Evolutionary conservation across 1,140 invertebrate genomes (phyloP).

Genomic region (Rhysida immarginata): DNA sequence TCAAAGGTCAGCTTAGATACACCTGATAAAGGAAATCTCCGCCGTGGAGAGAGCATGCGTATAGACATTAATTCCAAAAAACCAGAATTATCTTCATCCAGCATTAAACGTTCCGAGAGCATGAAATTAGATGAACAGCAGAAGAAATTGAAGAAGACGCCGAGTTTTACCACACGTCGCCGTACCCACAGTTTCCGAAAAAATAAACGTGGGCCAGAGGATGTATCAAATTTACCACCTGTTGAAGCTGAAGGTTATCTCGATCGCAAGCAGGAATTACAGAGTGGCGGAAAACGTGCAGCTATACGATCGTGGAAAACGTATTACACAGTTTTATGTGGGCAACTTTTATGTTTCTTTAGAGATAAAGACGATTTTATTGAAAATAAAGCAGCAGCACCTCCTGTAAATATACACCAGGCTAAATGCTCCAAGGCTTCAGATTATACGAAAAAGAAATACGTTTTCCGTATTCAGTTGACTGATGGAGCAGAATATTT

Average conservation of each 20-base stretch:
- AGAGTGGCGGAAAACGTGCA: conserved; percentile 82
- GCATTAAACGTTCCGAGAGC: conserved; percentile 20
- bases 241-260: conserved; percentile 81
- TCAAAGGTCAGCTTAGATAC: not conserved
- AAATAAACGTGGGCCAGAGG: conserved; percentile 37
- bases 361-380: conserved; percentile 84
- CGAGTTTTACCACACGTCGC: conserved; percentile 78
- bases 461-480: conserved; percentile 75
- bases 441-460: conserved; percentile 89
- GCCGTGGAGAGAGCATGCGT: not conserved
- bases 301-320: conserved; percentile 89
- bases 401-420: conserved; percentile 78
- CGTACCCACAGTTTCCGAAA: conserved; percentile 76
- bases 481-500: conserved; percentile 86
- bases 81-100: not conserved
- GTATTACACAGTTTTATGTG: conserved; percentile 88
- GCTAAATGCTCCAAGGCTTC: conserved; percentile 66
- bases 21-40: conserved; percentile 1
- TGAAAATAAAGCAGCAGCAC: conserved; percentile 63
- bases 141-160: conserved; percentile 61
- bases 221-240: conserved; percentile 56
- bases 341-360: conserved; percentile 94
- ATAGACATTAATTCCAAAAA: not conserved
- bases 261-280: conserved; percentile 88
- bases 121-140: conserved; percentile 19